Evolutionary conservation across 2,113 vertebrate species (phyloP).

Genomic region (Garra rufa): DNA sequence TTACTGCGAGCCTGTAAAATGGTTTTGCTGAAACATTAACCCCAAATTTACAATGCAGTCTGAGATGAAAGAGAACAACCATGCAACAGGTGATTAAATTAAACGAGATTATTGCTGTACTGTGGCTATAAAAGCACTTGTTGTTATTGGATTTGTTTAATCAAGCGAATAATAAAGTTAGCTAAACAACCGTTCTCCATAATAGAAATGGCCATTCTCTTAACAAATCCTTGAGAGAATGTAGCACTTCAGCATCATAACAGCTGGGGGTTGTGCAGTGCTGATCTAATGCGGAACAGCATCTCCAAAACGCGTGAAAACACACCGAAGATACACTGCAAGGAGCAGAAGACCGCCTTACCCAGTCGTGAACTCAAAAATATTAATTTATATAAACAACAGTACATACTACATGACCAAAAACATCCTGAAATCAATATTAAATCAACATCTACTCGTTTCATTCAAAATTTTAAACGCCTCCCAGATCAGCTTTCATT

Average conservation of each 20-base stretch:
- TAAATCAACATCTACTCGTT: neutral
- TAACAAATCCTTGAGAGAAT: neutral
- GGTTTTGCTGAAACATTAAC: neutral
- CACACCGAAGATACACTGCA: neutral
- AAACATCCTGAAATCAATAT: neutral
- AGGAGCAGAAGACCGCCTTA: neutral
- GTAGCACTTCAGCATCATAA: neutral
- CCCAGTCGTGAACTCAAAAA: neutral
- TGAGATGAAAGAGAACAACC: conserved; percentile 4
- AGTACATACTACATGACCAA: neutral
- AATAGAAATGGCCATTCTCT: neutral
- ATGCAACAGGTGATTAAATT: conserved; percentile 48
- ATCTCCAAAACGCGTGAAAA: conserved; percentile 10
- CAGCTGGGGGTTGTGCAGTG: conserved; percentile 36
- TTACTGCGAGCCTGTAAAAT: neutral
- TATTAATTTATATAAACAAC: neutral
- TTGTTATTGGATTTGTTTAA: conserved; percentile 32
- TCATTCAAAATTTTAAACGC: neutral
- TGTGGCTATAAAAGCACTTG: neutral
- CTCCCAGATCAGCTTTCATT: neutral
- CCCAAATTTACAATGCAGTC: neutral
- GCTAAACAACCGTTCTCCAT: conserved; percentile 11
- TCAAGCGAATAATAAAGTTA: conserved; percentile 38
- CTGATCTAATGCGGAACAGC: conserved; percentile 37
- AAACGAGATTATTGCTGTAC: neutral